Evolutionary conservation across 2,113 vertebrate genomes (phyloP), one percentile per base, ranked within the genome.

Genomic region (Siphamia tubifer): DNA sequence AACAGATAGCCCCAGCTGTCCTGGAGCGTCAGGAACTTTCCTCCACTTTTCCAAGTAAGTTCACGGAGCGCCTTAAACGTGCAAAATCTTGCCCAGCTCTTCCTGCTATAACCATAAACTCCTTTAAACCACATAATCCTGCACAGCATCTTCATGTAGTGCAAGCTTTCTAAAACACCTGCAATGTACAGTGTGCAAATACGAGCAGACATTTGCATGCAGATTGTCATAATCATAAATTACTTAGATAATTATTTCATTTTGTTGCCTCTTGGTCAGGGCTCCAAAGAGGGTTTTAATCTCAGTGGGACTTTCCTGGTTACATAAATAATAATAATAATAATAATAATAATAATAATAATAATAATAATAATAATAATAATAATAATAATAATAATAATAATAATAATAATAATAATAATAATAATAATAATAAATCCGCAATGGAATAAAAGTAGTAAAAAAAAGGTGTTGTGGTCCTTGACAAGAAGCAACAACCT

Each of bases 31-130:
- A 90, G 31, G 94, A 94, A 4, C 28, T 92, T 0, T 92, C 62
- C 39, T 84, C 95, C 68, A 85, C 92, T 17, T 72, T 91, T 51
- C 70, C 93, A 93, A 92, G 97, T 98, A 84, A 89, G 95, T 96
- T 65, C 20, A n/a, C 21, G 2, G 43, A 34, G 8, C 24, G 11
- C 20, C n/a, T n/a, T 44, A 9, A 3, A 17, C 10, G 17, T 8
- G 15, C 23, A 28, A 48, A 28, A 4, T 4, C 6, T 27, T n/a
- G n/a, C n/a, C 4, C 44, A 16, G 6, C 3, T 8, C 31, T 5
- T 24, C 2, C 23, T 0, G 9, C 1, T 1, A 4, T n/a, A n/a
- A n/a, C n/a, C n/a, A n/a, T n/a, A n/a, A 35, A 6, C 1, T 4
- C 3, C 6, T 2, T 1, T 0, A 9, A 61, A n/a, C 7, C 40